Conservation (phyloP, 2,888 invertebrate genomes). For the Leuctra nigra region DNA sequence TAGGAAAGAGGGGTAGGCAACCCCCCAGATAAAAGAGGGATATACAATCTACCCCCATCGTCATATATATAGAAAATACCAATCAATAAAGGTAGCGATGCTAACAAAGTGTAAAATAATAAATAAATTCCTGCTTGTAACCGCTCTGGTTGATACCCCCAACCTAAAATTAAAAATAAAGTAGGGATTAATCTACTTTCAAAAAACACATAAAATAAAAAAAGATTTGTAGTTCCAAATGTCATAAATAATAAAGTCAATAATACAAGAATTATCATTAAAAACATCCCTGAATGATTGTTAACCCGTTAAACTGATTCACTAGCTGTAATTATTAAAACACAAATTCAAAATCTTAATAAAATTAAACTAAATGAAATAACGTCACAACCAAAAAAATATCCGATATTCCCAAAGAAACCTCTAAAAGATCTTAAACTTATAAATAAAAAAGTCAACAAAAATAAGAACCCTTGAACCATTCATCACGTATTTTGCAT, state of each 20-base stretch:
- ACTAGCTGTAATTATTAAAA: constrained; percentile 52
- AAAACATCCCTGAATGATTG: too few relatives aligned
- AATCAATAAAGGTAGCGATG: constrained; percentile 56
- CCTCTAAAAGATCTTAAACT: too few relatives aligned
- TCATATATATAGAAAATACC: constrained; percentile 49
- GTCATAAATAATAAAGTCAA: too few relatives aligned
- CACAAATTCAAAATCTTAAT: constrained; percentile 53
- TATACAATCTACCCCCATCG: constrained; percentile 43
- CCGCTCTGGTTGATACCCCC: constrained; percentile 62
- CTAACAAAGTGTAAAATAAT: constrained; percentile 67
- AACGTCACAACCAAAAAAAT: constrained; percentile 45
- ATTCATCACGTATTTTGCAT: too few relatives aligned
- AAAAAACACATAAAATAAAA: too few relatives aligned
- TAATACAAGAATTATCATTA: too few relatives aligned
- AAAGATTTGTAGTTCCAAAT: too few relatives aligned
- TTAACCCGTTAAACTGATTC: constrained; percentile 42
- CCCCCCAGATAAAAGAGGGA: constrained; percentile 46
- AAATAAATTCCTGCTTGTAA: constrained; percentile 57
- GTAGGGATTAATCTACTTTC: too few relatives aligned
- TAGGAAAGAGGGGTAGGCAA: constrained; percentile 38
- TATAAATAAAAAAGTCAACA: too few relatives aligned
- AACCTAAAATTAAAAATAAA: too few relatives aligned
- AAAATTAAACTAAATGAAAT: constrained; percentile 33
- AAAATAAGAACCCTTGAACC: too few relatives aligned
- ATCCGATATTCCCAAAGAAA: constrained; percentile 42